phyloP scores from a whole-genome alignment of 2,113 vertebrate genomes.

The Nerophis ophidion region DNA sequence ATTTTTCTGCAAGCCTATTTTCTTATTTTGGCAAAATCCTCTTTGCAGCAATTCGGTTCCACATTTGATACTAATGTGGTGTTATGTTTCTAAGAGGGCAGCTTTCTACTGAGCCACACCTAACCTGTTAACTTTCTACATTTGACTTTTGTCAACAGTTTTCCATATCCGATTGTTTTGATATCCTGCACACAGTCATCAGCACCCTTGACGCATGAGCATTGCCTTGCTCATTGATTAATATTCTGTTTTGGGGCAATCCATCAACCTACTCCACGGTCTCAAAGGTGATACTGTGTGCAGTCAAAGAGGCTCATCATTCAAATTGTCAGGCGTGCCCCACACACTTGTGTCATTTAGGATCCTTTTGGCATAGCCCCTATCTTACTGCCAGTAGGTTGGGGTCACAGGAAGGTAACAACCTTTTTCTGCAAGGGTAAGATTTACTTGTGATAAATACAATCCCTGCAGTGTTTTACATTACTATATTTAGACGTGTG shows the following conservation, averaged over 20 bases:
- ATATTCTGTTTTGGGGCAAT: constrained; percentile 37
- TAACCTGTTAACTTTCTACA: constrained; percentile 7
- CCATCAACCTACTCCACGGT: constrained; percentile 41
- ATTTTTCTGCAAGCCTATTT: no score
- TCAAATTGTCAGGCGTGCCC: constrained; percentile 7
- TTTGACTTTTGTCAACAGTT: not conserved
- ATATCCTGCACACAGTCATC: constrained; percentile 1
- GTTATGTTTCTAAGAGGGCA: not conserved
- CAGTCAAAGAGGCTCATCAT: constrained; percentile 35
- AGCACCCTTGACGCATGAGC: not conserved
- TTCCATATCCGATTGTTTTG: constrained; percentile 3
- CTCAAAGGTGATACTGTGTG: constrained; percentile 32
- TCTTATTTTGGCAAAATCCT: no score
- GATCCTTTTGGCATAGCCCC: constrained; percentile 18
- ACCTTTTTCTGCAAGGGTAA: constrained; percentile 29
- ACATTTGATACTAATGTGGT: not conserved
- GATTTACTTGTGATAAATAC: constrained; percentile 38
- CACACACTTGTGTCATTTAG: constrained; percentile 30
- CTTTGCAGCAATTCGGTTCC: not conserved
- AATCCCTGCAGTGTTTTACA: constrained; percentile 1
- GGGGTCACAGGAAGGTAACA: constrained; percentile 16
- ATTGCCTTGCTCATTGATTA: constrained; percentile 44
- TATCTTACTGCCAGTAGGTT: constrained; percentile 1
- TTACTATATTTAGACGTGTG: not conserved
- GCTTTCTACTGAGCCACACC: not conserved